Evolutionary conservation across 1,140 invertebrate species (phyloP), one percentile per base, ranked within the genome.

Genomic region (Campoletis sonorensis): DNA sequence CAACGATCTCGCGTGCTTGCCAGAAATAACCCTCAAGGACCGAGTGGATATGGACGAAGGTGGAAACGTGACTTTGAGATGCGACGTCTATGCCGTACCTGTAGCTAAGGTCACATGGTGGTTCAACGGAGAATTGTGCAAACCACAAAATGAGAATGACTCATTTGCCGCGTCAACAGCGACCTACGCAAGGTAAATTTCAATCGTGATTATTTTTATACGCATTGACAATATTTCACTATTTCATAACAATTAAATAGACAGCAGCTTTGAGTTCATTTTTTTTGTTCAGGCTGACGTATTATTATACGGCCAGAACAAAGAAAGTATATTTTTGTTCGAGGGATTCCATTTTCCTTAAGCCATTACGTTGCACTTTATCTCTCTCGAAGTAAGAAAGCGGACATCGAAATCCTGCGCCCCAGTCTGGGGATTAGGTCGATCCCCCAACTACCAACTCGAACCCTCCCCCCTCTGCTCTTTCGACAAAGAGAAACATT

Each of bases 1-100:
- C 23, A 93, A 93, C 51, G 96, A 98, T 78, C 93, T 98, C 33
- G 97, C 97, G 2, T 98, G 97, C 88, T 86, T 96, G 64, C 97
- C 97, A 0, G 94, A 95, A 88, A 94, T 97, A 49, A 94, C 94
- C 11, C 92, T 96, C 79, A 84, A 86, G 4, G 79, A 88, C 3
- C 73, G 82, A 1, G n/a, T 91, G 0, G 96, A 97, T 86, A 94
- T 96, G 15, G 94, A 94, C 73, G 95, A 96, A 84, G 96, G 96
- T 0, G 94, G 95, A 71, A 97, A 98, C 85, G 93, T 97, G 10
- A 96, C 96, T 0, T 90, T 98, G 4, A 92, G 94, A 49, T 98
- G 97, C 88, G 92, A 96, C 84, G 95, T 97, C 0, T 94, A 95
- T 16, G 96, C 96, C 18, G 93, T 96, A 13, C 97, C 96, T 0